These are phyloP conservation scores for Chloropsis cyanopogon DNA, from an alignment of 2,113 vertebrate species.

Conservation along the genomic window DNA sequence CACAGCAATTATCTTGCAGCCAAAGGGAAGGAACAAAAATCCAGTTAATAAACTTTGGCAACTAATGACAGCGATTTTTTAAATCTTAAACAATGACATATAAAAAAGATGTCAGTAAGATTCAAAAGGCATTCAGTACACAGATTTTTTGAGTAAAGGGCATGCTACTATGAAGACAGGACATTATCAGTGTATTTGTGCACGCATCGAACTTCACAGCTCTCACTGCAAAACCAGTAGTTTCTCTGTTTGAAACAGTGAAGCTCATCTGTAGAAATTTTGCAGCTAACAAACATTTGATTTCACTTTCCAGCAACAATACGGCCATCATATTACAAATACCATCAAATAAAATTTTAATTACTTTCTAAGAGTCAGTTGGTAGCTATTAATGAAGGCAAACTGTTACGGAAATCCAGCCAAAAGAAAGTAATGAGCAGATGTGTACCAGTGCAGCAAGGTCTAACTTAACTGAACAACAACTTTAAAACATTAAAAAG, in stretches of 20 bases:
- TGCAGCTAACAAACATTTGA: background rate
- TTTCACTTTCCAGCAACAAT: slow-evolving; percentile 29
- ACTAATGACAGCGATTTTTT: background rate
- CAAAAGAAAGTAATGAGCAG: slow-evolving; percentile 35
- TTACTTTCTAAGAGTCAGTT: slow-evolving; percentile 31
- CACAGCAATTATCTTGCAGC: background rate
- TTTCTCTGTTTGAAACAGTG: background rate
- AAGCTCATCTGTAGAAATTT: background rate
- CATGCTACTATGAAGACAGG: background rate
- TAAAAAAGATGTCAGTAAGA: background rate
- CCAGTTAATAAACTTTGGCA: background rate
- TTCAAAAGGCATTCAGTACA: background rate
- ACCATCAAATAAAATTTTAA: background rate
- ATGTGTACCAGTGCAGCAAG: background rate
- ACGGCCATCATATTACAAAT: background rate
- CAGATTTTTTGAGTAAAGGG: background rate
- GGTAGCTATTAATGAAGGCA: slow-evolving; percentile 33
- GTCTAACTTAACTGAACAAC: background rate
- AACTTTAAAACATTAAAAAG: background rate
- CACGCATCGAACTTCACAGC: background rate
- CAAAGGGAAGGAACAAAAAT: background rate
- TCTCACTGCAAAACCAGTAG: background rate
- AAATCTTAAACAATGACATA: background rate
- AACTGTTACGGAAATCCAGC: slow-evolving; percentile 7
- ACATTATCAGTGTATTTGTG: background rate